A percentile compares a stretch with the other conserved stretches of the same genome.
phyloP scores from a whole-genome alignment of 2,888 invertebrate genomes.

The Trichogramma dendrolimi region DNA sequence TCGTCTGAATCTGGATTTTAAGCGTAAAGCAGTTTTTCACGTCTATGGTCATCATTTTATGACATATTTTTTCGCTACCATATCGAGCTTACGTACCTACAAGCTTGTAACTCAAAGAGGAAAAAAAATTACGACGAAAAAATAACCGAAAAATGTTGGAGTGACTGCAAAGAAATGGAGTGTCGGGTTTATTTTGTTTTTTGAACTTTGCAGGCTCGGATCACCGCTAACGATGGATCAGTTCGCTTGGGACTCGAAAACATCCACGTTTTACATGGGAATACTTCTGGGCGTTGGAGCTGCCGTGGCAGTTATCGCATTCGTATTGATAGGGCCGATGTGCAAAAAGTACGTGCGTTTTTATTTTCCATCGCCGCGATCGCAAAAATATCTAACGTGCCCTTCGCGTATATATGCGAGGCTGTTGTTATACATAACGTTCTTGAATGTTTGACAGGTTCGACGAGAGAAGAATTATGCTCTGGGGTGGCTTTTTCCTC shows the following conservation, averaged over 20 bases:
- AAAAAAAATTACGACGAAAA: neutral
- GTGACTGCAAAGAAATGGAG: neutral
- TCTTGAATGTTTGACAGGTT: slow-evolving; percentile 51
- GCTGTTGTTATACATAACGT: neutral
- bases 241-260: slow-evolving; percentile 77
- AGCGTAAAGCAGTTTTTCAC: too few species aligned
- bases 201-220: slow-evolving; percentile 57
- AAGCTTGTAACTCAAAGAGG: neutral
- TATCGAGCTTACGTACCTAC: neutral
- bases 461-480: slow-evolving; percentile 71
- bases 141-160: neutral
- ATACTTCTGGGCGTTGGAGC: slow-evolving; percentile 77
- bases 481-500: slow-evolving; percentile 79
- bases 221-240: slow-evolving; percentile 85
- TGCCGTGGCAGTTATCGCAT: slow-evolving; percentile 70
- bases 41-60: too few species aligned
- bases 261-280: slow-evolving; percentile 78
- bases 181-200: neutral
- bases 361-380: too few species aligned
- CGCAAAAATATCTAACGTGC: too few species aligned
- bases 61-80: neutral
- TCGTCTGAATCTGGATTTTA: too few species aligned
- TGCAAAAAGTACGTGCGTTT: slow-evolving; percentile 55
- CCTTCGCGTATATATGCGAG: neutral
- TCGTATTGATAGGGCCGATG: slow-evolving; percentile 67